phyloP scores from a whole-genome alignment of 2,797 vertebrate genomes.

The Smutsia temminckii region DNA sequence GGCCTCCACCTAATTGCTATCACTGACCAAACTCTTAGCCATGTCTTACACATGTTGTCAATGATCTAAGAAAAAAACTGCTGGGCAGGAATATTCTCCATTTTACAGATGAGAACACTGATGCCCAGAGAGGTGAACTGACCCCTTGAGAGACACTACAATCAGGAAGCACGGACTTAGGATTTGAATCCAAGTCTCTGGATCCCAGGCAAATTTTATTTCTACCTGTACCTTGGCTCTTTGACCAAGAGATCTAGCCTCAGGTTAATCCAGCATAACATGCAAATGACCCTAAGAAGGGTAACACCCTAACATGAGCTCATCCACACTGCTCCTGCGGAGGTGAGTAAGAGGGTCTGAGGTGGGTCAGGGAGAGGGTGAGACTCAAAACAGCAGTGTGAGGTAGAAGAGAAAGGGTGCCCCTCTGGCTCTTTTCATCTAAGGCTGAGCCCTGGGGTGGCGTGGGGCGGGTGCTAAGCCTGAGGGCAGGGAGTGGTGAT shows the following conservation, averaged over 20 bases:
- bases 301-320: not conserved
- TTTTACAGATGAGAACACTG: not conserved
- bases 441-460: not conserved
- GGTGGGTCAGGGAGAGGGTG: not conserved
- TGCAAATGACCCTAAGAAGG: too few relatives aligned
- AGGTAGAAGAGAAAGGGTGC: constrained; percentile 51
- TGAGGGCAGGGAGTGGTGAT: not conserved
- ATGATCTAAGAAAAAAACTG: not conserved
- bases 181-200: not conserved
- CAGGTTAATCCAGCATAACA: not conserved
- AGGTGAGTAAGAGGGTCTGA: not conserved
- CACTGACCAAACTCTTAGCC: not conserved
- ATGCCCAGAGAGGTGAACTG: not conserved
- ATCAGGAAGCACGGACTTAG: not conserved
- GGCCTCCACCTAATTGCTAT: too few relatives aligned
- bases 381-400: not conserved
- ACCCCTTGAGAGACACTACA: not conserved
- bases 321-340: not conserved
- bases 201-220: not conserved
- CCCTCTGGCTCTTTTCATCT: not conserved
- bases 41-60: not conserved
- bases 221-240: not conserved
- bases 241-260: not conserved
- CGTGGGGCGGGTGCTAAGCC: not conserved
- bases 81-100: not conserved